Evolutionary conservation across 1,140 invertebrate genomes (phyloP).

Genomic region (Phymastichus coffea): DNA sequence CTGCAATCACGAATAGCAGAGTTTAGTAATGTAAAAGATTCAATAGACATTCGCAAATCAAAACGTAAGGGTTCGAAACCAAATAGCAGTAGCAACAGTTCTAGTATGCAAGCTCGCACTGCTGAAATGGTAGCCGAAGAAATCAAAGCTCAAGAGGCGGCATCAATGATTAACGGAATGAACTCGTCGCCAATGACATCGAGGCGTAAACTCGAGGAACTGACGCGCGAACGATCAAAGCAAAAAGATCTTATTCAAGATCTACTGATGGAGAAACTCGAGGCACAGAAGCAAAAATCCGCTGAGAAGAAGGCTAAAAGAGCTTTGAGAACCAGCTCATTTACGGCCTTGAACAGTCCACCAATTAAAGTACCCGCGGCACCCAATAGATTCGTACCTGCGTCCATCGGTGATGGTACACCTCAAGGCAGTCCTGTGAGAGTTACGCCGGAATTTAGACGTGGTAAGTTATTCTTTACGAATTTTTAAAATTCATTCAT

Average conservation of each 20-base stretch:
- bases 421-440: slow-evolving; percentile 17
- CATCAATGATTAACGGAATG: slow-evolving; percentile 25
- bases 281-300: slow-evolving; percentile 66
- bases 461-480: too few relatives aligned
- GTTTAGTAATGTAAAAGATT: slow-evolving; percentile 71
- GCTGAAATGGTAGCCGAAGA: slow-evolving; percentile 55
- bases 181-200: slow-evolving; percentile 57
- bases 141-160: slow-evolving; percentile 41
- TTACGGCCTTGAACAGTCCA: slow-evolving; percentile 28
- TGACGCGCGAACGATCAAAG: slow-evolving; percentile 66
- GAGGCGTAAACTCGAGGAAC: slow-evolving; percentile 63
- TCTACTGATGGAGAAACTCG: slow-evolving; percentile 75
- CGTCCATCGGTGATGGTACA: slow-evolving; percentile 24
- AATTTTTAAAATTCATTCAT: too few relatives aligned
- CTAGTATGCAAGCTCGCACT: slow-evolving; percentile 34
- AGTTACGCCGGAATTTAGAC: too few relatives aligned
- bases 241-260: slow-evolving; percentile 74
- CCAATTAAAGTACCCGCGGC: slow-evolving; percentile 12
- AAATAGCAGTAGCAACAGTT: background rate
- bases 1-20: slow-evolving; percentile 70
- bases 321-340: slow-evolving; percentile 46
- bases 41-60: slow-evolving; percentile 69
- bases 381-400: slow-evolving; percentile 37
- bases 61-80: slow-evolving; percentile 61
- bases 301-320: slow-evolving; percentile 60